Conservation (phyloP, 2,113 vertebrate genomes). For the Gambusia holbrooki region DNA sequence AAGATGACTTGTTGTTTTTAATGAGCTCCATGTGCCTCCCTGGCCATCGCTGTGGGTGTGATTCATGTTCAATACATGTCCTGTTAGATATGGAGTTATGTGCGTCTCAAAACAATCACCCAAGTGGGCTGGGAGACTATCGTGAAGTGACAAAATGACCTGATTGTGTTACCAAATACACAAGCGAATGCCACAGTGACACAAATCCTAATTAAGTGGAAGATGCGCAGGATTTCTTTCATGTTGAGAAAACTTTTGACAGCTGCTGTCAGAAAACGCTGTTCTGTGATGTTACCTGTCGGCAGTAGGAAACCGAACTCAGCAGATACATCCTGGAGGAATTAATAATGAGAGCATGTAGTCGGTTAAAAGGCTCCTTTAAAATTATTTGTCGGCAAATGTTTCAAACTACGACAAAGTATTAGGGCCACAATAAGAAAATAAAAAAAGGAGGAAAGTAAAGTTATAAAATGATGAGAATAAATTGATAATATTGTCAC, state of each 20-base stretch:
- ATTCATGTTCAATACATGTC: slow-evolving; percentile 46
- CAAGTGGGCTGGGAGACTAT: background rate
- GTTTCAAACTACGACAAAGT: no score
- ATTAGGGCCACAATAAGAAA: no score
- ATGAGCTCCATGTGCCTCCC: slow-evolving; percentile 32
- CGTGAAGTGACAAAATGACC: slow-evolving; percentile 2
- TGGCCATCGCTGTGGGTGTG: slow-evolving; percentile 8
- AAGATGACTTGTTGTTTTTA: slow-evolving; percentile 1
- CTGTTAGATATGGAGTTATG: background rate
- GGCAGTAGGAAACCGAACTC: slow-evolving; percentile 1
- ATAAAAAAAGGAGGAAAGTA: no score
- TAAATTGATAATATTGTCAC: no score
- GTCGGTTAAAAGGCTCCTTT: background rate
- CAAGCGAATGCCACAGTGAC: background rate
- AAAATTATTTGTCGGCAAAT: background rate
- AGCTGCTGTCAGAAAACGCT: slow-evolving; percentile 27
- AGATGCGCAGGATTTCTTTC: slow-evolving; percentile 13
- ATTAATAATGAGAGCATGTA: background rate
- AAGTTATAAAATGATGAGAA: no score
- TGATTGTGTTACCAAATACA: background rate
- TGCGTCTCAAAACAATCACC: slow-evolving; percentile 1
- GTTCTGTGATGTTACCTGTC: slow-evolving; percentile 39
- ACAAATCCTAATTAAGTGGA: slow-evolving; percentile 11
- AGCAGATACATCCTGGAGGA: slow-evolving; percentile 8
- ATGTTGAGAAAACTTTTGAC: slow-evolving; percentile 33